These are phyloP conservation scores for Siderastrea siderea DNA, from an alignment of 92 coral and sea anemone species.

Conservation along the genomic window DNA sequence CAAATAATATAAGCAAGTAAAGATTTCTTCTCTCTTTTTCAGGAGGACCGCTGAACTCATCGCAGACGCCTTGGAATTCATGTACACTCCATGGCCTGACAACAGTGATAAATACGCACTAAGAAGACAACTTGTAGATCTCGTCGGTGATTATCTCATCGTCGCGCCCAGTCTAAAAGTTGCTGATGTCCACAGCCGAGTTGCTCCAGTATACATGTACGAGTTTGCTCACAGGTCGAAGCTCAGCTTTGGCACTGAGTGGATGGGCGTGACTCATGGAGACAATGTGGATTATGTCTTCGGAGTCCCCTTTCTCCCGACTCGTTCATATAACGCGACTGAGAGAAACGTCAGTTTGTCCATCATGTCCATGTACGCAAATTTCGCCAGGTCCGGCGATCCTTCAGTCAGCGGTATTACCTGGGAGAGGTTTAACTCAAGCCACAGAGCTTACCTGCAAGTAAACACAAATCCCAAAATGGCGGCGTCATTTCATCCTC, in stretches of 20 bases:
- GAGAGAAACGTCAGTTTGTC: slow-evolving; percentile 55
- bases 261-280: slow-evolving; percentile 18
- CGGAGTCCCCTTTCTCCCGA: neutral
- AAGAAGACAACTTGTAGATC: slow-evolving; percentile 46
- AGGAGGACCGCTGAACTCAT: slow-evolving; percentile 35
- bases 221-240: slow-evolving; percentile 31
- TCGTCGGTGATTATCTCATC: slow-evolving; percentile 51
- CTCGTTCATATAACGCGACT: neutral
- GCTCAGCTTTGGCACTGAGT: neutral
- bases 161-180: slow-evolving; percentile 61
- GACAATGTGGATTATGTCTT: slow-evolving; percentile 7
- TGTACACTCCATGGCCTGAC: slow-evolving; percentile 64
- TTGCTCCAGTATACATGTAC: slow-evolving; percentile 58
- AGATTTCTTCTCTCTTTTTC: neutral
- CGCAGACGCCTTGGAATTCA: slow-evolving; percentile 60
- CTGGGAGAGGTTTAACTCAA: slow-evolving; percentile 65
- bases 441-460: slow-evolving; percentile 48
- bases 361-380: slow-evolving; percentile 37
- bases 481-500: slow-evolving; percentile 20
- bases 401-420: slow-evolving; percentile 45
- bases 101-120: slow-evolving; percentile 33
- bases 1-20: no score
- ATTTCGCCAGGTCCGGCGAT: slow-evolving; percentile 55
- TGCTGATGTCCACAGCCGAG: slow-evolving; percentile 39
- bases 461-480: slow-evolving; percentile 64